Percentiles rank a stretch among this genome's conserved stretches.
These are phyloP conservation scores for Calliopsis andreniformis DNA, from an alignment of 1,140 invertebrate genomes.

Conservation along the genomic window DNA sequence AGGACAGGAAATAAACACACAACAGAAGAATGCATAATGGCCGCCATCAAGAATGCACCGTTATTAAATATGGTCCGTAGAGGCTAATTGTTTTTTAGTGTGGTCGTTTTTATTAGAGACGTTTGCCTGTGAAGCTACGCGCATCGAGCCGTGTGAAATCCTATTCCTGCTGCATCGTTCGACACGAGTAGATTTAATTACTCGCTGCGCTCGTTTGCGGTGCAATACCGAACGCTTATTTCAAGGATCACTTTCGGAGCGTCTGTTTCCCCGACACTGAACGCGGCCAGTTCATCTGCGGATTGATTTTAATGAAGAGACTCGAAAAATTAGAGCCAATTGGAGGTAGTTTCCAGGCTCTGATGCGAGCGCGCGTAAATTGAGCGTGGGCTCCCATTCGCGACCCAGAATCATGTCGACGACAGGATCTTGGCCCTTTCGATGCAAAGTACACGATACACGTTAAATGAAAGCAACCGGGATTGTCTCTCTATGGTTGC, in stretches of 20 bases:
- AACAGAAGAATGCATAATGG: conserved; percentile 25
- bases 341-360: conserved; percentile 37
- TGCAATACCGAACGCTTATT: neutral
- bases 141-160: too few relatives aligned
- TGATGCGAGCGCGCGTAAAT: conserved; percentile 34
- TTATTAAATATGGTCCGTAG: conserved; percentile 12
- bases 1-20: conserved; percentile 31
- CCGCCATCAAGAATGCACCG: conserved; percentile 9
- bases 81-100: neutral
- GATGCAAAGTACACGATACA: neutral
- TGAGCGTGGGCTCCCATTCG: conserved; percentile 36
- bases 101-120: neutral
- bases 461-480: too few relatives aligned
- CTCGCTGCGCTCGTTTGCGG: neutral
- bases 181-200: neutral
- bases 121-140: neutral
- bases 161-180: neutral
- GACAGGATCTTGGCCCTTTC: neutral
- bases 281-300: too few relatives aligned
- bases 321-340: conserved; percentile 46
- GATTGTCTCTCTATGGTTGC: too few relatives aligned
- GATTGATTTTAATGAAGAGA: conserved; percentile 31
- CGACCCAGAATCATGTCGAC: conserved; percentile 24
- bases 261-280: neutral
- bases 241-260: neutral